Percentiles rank a stretch among this genome's conserved stretches.
Evolutionary conservation across 2,888 invertebrate genomes (phyloP).

Genomic region (Xestia xanthographa): DNA sequence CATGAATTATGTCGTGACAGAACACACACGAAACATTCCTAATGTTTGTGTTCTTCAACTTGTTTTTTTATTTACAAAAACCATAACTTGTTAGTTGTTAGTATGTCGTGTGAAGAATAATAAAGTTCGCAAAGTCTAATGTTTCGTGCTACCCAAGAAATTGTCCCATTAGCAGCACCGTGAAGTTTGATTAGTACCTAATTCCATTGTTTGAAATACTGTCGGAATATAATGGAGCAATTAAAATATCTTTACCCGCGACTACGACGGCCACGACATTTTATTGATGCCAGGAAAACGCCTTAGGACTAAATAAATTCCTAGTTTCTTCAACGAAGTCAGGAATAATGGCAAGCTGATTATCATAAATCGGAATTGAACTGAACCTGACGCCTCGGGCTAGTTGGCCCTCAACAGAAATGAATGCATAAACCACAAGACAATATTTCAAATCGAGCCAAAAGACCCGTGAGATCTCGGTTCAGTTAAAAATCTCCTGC

Average conservation of each 20-base stretch:
- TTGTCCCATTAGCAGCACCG: conserved; percentile 14
- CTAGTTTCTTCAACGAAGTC: conserved; percentile 45
- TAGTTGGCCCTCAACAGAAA: conserved; percentile 17
- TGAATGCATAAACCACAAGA: conserved; percentile 16
- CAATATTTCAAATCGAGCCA: conserved; percentile 26
- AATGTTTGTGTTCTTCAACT: conserved; percentile 10
- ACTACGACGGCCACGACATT: conserved; percentile 27
- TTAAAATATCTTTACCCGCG: conserved; percentile 44
- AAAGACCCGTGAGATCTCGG: conserved; percentile 5
- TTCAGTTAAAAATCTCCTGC: conserved; percentile 41
- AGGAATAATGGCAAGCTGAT: conserved; percentile 39
- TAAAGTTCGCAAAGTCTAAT: conserved; percentile 1
- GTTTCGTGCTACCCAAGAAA: conserved; percentile 2
- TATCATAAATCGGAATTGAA: conserved; percentile 50
- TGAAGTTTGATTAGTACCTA: conserved; percentile 40
- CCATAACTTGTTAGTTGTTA: background rate
- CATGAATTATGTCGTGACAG: conserved; percentile 63
- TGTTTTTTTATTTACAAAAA: background rate
- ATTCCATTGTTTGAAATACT: conserved; percentile 44
- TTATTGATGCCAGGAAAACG: conserved; percentile 37
- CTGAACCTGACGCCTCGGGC: conserved; percentile 31
- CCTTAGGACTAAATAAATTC: conserved; percentile 37
- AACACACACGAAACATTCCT: conserved; percentile 48
- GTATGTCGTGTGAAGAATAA: background rate
- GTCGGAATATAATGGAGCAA: conserved; percentile 44